Conservation (phyloP, 2,797 vertebrate genomes). For the Momotus momota region DNA sequence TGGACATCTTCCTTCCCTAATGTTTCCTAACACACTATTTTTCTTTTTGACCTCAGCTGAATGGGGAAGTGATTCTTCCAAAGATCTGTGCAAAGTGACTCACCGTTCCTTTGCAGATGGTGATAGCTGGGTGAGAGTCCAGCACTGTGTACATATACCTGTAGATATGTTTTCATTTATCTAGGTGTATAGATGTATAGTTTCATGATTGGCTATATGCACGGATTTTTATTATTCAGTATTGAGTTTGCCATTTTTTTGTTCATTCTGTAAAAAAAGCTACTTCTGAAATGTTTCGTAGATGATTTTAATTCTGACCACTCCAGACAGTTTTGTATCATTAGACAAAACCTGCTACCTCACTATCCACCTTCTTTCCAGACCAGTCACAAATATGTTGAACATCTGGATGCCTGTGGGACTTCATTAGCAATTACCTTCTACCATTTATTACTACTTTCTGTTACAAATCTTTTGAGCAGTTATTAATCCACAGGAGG, state of each 20-base stretch:
- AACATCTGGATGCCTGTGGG: conserved; percentile 50
- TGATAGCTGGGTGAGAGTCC: not conserved
- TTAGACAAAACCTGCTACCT: not conserved
- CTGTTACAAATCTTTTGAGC: conserved; percentile 41
- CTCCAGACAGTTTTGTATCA: not conserved
- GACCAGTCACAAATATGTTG: conserved; percentile 29
- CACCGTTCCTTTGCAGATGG: not conserved
- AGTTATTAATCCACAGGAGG: conserved; percentile 40
- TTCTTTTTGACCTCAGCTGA: not conserved
- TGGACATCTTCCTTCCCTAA: not conserved
- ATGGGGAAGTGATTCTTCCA: not conserved
- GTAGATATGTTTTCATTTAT: not conserved
- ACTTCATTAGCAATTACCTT: conserved; percentile 51
- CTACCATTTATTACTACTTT: conserved; percentile 38
- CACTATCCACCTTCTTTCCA: not conserved
- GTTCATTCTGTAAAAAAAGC: not conserved
- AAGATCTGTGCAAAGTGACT: not conserved
- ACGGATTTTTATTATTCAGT: not conserved
- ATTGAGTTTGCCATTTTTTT: not conserved
- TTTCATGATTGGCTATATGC: not conserved
- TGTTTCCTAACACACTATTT: not conserved
- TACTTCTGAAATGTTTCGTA: not conserved
- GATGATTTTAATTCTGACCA: not conserved
- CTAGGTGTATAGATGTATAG: fast-evolving
- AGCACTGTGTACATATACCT: not conserved